Conservation (phyloP, 64 coral and sea anemone species). For the Astreopora myriophthalma region DNA sequence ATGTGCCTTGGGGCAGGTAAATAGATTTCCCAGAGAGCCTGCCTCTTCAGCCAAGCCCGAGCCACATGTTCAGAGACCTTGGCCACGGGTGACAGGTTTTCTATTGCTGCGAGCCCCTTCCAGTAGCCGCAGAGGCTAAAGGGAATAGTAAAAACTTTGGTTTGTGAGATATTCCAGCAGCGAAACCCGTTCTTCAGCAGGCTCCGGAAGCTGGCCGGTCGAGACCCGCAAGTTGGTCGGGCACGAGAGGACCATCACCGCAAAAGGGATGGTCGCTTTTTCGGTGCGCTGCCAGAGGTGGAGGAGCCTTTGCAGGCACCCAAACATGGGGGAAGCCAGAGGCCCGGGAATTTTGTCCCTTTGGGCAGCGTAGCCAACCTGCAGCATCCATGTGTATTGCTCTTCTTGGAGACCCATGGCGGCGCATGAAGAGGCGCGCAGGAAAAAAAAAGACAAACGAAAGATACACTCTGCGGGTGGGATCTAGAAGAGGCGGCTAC, state of each 20-base stretch:
- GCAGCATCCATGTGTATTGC: too few relatives aligned
- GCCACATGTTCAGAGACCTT: not conserved
- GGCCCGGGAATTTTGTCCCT: too few relatives aligned
- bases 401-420: too few relatives aligned
- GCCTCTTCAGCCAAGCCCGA: constrained; percentile 14
- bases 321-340: too few relatives aligned
- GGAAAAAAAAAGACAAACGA: too few relatives aligned
- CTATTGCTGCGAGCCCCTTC: constrained; percentile 21
- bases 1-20: not conserved
- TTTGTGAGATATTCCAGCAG: constrained; percentile 1
- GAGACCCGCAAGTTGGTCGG: constrained; percentile 1
- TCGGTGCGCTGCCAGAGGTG: not conserved
- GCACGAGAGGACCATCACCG: not conserved
- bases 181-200: not conserved
- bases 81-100: constrained; percentile 20
- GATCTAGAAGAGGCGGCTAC: too few relatives aligned
- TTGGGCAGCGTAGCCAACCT: too few relatives aligned
- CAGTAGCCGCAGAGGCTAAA: constrained; percentile 14
- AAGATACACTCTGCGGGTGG: too few relatives aligned
- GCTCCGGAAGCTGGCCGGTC: not conserved
- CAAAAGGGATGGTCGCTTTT: not conserved
- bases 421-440: too few relatives aligned
- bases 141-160: not conserved
- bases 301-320: not conserved
- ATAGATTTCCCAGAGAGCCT: constrained; percentile 55